Base-by-base conservation (phyloP, 2,113 vertebrate genomes). In the Hyperopisus bebe region DNA sequence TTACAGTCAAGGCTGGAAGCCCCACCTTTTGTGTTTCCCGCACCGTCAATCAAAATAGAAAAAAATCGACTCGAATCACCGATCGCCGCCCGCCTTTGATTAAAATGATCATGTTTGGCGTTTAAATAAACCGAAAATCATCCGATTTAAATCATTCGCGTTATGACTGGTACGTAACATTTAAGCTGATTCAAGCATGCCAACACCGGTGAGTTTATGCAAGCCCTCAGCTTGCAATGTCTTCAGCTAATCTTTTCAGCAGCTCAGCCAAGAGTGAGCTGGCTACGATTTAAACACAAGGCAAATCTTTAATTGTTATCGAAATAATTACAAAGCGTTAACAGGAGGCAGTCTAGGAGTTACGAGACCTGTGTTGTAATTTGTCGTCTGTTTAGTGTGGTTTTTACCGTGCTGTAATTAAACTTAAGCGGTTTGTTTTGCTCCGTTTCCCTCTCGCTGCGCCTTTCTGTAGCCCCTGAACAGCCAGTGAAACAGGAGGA, bases 21-120 rank as follows among this genome's bases (percentile, higher is more conserved):
- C 97, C 97, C 97, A 95, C 98, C 97, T 97, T 97, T 98, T 97
- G 97, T 97, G 97, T 98, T 98, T 98, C 98, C 97, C 97, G 97
- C 98, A 98, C 98, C 97, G 98, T 99, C 98, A 98, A 99, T 98
- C 98, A 99, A 98, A 98, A 97, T 97, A 98, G 96, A 95, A 96
- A 96, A 95, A 96, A 92, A 93, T 96, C 96, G 97, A 97, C 96
- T 95, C 96, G 96, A 97, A 96, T 97, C 97, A 96, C 95, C 96
- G 96, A 96, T 96, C 96, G 94, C 95, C 95, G 95, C 95, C 95
- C 95, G 96, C 95, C 96, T 96, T 96, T 95, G 96, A 96, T 96
- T 93, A 95, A 96, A 96, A 96, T 95, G 95, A 95, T 95, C 94
- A 96, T 96, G 96, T 95, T 94, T 92, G 95, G 95, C 95, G 95